Evolutionary conservation across 2,888 invertebrate genomes (phyloP), one percentile per base, ranked within the genome.

Genomic region (Nyleta sp.): DNA sequence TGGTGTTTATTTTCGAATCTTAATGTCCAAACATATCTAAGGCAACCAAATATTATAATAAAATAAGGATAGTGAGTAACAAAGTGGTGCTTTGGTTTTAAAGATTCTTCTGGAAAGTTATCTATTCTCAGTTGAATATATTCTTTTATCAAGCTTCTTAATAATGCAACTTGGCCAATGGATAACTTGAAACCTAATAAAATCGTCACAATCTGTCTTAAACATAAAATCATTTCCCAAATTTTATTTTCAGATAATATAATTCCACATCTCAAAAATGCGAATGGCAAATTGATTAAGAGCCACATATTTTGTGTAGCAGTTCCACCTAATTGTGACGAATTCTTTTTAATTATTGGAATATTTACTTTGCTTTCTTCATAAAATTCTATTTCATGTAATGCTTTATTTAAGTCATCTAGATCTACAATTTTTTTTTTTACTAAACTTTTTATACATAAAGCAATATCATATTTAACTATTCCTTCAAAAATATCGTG

Each of bases 401-500:
- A 28, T 7, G n/a, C 33, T 18, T 13, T 10, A 40, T 65, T 65
- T 42, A 65, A 52, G 4, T 24, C 2, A 7, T 53, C 52, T 6
- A 65, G 22, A 11, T 38, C 13, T n/a, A 65, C n/a, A n/a, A 18
- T 31, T 24, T 60, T 60, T 18, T 18, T 46, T 46, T 60, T 35
- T 5, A 82, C 64, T 28, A 82, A 79, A 48, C 76, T 64, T 71
- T 83, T 79, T 15, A 83, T 33, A 28, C 53, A 50, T 3, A 80
- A 67, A 52, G 72, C 76, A n/a, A 83, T 3, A 70, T 83, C 81
- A 65, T 64, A 80, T 44, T 59, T 75, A 11, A 81, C 31, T 31
- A 83, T 57, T 3, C 82, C 82, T 71, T 83, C 81, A 46, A 78
- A 81, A 11, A 84, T n/a, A 73, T 84, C 84, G 72, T 84, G 84